A percentile compares a stretch with the other conserved stretches of the same genome.
Conservation (phyloP, 2,888 invertebrate genomes). For the Allacma fusca region DNA sequence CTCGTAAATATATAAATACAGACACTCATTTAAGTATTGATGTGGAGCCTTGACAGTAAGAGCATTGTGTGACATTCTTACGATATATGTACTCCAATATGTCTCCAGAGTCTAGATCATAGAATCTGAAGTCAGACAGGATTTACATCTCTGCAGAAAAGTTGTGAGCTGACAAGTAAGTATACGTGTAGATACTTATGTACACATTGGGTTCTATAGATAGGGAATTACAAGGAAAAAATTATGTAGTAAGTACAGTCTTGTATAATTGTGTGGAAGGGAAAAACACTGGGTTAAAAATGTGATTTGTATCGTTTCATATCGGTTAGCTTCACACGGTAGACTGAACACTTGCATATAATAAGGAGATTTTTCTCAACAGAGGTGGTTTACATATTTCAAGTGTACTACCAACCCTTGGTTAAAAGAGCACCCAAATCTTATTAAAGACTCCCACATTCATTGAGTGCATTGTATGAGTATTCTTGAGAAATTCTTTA, state of each 20-base stretch:
- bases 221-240: too few species aligned
- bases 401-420: slow-evolving; percentile 19
- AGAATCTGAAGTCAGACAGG: too few species aligned
- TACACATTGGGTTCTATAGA: too few species aligned
- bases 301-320: too few species aligned
- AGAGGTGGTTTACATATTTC: slow-evolving; percentile 17
- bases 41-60: not conserved
- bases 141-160: too few species aligned
- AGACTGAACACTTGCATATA: not conserved
- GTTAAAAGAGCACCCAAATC: slow-evolving; percentile 28
- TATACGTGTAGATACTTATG: not conserved
- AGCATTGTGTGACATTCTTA: slow-evolving; percentile 12
- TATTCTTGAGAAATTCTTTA: slow-evolving; percentile 1
- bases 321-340: not conserved
- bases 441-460: slow-evolving; percentile 23
- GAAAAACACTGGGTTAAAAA: too few species aligned
- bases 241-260: too few species aligned
- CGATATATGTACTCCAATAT: not conserved
- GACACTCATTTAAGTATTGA: not conserved
- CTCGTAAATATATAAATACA: too few species aligned
- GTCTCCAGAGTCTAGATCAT: not conserved
- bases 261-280: too few species aligned
- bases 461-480: not conserved
- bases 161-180: too few species aligned
- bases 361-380: not conserved